Evolutionary conservation across 2,113 vertebrate genomes (phyloP), one percentile per base, ranked within the genome.

Genomic region (Cyprinus carpio): DNA sequence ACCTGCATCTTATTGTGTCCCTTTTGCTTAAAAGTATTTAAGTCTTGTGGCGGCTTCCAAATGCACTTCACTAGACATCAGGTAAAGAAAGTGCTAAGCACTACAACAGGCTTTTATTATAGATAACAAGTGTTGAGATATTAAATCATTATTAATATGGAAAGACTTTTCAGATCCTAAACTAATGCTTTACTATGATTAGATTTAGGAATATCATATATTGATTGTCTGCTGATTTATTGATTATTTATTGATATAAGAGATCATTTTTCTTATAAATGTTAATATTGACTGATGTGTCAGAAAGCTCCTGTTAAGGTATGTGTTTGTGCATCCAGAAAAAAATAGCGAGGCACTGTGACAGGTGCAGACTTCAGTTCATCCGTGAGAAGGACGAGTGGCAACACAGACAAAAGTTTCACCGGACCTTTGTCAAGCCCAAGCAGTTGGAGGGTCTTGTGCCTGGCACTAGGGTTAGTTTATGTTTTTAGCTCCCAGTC

Each of bases 331-430:
- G 23, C 2, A 56, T 90, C 81, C 90, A 98, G 97, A 96, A 94
- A 92, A 98, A 97, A 92, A 93, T 91, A 0, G 92, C 95, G 76
- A 94, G 96, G 40, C 91, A 94, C 78, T 99, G 98, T 84, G 95
- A 96, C 82, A 96, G 95, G 89, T 99, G 98, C 65, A 94, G 98
- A 5, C 97, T 99, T 34, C 96, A 97, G 91, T 99, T 99, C 93
- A 95, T 98, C 3, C 96, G 94, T 18, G 81, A 93, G 40, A 96
- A 96, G 93, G 96, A 99, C 40, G 96, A 95, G 34, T 89, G 93
- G 0, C 95, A 97, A 25, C 98, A 99, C 91, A 94, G 94, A 67
- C 86, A 89, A 18, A 90, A 94, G 81, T 94, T 97, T 81, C 98
- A 99, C 90, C 94, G 94, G 87, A 98, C 97, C 0, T 96, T 96